Conservation (phyloP, 2,888 invertebrate genomes). For the Hoplodrina blanda region DNA sequence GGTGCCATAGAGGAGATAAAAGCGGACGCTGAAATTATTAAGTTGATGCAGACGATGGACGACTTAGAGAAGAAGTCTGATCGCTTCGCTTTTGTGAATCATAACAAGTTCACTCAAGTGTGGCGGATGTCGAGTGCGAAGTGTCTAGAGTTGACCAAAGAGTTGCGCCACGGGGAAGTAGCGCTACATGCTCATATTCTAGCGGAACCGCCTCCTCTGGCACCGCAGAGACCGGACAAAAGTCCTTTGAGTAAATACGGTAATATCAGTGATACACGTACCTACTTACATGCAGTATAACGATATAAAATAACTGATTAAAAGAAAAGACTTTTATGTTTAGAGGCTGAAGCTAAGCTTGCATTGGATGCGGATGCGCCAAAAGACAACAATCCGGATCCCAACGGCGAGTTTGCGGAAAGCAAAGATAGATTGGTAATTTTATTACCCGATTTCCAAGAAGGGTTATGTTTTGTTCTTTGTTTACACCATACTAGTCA, state of each 20-base stretch:
- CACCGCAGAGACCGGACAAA: slow-evolving; percentile 77
- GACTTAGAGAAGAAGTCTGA: slow-evolving; percentile 93
- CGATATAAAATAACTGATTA: background rate
- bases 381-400: slow-evolving; percentile 57
- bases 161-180: slow-evolving; percentile 80
- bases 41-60: slow-evolving; percentile 92
- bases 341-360: slow-evolving; percentile 40
- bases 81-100: slow-evolving; percentile 92
- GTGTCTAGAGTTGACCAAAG: slow-evolving; percentile 73
- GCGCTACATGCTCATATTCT: slow-evolving; percentile 86
- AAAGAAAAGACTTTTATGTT: slow-evolving; percentile 7
- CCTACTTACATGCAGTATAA: background rate
- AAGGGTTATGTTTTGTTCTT: background rate
- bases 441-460: background rate
- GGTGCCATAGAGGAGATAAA: slow-evolving; percentile 92
- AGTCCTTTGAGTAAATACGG: slow-evolving; percentile 80
- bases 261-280: slow-evolving; percentile 44
- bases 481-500: background rate
- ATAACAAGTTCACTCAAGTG: slow-evolving; percentile 91
- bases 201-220: slow-evolving; percentile 83
- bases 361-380: slow-evolving; percentile 34
- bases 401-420: slow-evolving; percentile 62
- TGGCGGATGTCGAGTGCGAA: slow-evolving; percentile 84
- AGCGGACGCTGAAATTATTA: slow-evolving; percentile 92
- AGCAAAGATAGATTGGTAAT: slow-evolving; percentile 76